phyloP scores from a whole-genome alignment of 2,888 invertebrate genomes.

The Drosophila meridionalis region DNA sequence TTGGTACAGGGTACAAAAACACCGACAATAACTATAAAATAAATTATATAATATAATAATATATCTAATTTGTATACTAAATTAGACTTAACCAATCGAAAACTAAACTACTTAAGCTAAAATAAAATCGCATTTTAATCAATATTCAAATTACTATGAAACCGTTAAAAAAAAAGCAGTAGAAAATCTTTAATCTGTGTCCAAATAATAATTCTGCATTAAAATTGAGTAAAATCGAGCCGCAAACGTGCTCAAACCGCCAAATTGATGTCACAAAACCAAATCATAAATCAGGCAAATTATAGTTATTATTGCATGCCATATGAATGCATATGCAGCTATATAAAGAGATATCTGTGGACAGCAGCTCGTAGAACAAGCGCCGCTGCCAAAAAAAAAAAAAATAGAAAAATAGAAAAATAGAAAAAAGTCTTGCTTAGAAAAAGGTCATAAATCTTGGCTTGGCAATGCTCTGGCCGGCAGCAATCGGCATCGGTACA shows the following conservation, averaged over 20 bases:
- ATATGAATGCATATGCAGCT: slow-evolving; percentile 38
- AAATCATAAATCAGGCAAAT: slow-evolving; percentile 77
- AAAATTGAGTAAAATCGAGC: slow-evolving; percentile 15
- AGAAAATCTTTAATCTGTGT: background rate
- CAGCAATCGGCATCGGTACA: slow-evolving; percentile 38
- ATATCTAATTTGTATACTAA: background rate
- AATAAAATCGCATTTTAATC: background rate
- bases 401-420: background rate
- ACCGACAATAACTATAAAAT: too few relatives aligned
- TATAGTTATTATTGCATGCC: slow-evolving; percentile 74
- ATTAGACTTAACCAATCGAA: background rate
- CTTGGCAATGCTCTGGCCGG: slow-evolving; percentile 55
- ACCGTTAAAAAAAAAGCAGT: too few relatives aligned
- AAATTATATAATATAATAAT: too few relatives aligned
- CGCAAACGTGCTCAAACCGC: slow-evolving; percentile 33
- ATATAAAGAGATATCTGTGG: slow-evolving; percentile 51
- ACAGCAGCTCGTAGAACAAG: slow-evolving; percentile 73
- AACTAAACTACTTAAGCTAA: background rate
- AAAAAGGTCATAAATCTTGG: slow-evolving; percentile 76
- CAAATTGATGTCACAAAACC: slow-evolving; percentile 77
- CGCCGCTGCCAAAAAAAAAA: slow-evolving; percentile 53
- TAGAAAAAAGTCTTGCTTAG: slow-evolving; percentile 48
- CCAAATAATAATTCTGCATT: slow-evolving; percentile 18
- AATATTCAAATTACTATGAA: background rate
- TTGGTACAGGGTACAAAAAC: too few relatives aligned